These are phyloP conservation scores for Drosophila mulleri DNA, from an alignment of 2,888 invertebrate genomes.

Conservation along the genomic window DNA sequence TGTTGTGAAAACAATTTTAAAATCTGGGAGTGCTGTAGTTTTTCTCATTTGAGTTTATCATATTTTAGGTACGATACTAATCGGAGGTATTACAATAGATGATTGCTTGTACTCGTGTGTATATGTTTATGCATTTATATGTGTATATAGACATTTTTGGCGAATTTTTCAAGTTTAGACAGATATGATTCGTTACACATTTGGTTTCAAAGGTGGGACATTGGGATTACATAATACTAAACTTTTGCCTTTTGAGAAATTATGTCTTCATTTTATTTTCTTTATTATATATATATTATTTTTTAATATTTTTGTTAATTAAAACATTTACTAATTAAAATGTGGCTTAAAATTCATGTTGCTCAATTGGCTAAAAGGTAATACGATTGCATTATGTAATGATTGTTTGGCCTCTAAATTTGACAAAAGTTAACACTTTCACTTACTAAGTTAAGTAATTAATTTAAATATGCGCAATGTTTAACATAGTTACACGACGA, in stretches of 20 bases:
- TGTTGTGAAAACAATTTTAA: constrained; percentile 26
- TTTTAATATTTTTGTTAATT: constrained; percentile 9
- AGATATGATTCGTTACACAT: constrained; percentile 67
- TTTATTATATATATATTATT: not conserved
- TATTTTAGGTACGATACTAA: constrained; percentile 75
- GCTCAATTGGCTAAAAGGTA: constrained; percentile 42
- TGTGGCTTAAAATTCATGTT: constrained; percentile 50
- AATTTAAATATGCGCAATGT: constrained; percentile 59
- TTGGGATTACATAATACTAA: constrained; percentile 59
- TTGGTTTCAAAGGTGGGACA: constrained; percentile 67
- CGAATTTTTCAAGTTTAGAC: constrained; percentile 44
- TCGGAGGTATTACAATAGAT: constrained; percentile 75
- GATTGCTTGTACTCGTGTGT: constrained; percentile 54
- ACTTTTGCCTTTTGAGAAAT: constrained; percentile 14
- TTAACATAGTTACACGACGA: constrained; percentile 36
- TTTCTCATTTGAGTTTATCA: constrained; percentile 34
- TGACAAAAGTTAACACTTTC: constrained; percentile 45
- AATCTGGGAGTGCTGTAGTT: constrained; percentile 38
- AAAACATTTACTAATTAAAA: constrained; percentile 53
- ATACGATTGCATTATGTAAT: constrained; percentile 53
- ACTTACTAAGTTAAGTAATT: constrained; percentile 53
- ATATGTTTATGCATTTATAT: constrained; percentile 2
- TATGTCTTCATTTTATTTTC: not conserved
- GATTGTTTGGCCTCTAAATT: constrained; percentile 62
- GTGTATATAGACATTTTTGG: constrained; percentile 33